A percentile compares a stretch with the other conserved stretches of the same genome.
phyloP scores from a whole-genome alignment of 2,888 invertebrate genomes.

The Iphiclides podalirius region DNA sequence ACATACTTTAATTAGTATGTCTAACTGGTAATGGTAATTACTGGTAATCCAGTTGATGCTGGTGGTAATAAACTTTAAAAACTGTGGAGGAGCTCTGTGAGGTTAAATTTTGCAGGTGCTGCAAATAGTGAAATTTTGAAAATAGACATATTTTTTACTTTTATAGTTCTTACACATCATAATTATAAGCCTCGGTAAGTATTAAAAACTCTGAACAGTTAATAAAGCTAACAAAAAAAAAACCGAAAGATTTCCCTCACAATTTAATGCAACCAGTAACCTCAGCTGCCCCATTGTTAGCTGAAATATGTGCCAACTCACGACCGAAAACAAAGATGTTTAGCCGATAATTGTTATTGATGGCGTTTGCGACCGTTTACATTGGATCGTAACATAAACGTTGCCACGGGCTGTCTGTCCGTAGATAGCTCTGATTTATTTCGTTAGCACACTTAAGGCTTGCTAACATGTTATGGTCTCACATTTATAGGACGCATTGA shows the following conservation, averaged over 20 bases:
- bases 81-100: too few species aligned
- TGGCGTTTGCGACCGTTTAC: conserved; percentile 44
- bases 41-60: too few species aligned
- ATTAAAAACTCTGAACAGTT: too few species aligned
- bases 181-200: too few species aligned
- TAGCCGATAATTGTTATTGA: conserved; percentile 58
- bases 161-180: too few species aligned
- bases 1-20: too few species aligned
- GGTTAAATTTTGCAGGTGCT: too few species aligned
- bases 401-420: conserved; percentile 30
- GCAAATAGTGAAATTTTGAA: too few species aligned
- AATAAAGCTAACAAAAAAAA: too few species aligned
- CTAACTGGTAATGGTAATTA: too few species aligned
- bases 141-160: too few species aligned
- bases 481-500: background rate
- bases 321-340: conserved; percentile 62
- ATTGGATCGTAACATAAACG: conserved; percentile 22
- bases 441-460: background rate
- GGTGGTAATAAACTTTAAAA: too few species aligned
- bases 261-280: conserved; percentile 29
- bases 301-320: conserved; percentile 42
- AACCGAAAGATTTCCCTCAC: background rate
- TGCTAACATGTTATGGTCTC: background rate
- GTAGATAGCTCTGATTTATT: conserved; percentile 30
- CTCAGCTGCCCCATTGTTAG: conserved; percentile 10